These are phyloP conservation scores for Platyscapa corneri DNA, from an alignment of 1,140 invertebrate species.

Conservation along the genomic window DNA sequence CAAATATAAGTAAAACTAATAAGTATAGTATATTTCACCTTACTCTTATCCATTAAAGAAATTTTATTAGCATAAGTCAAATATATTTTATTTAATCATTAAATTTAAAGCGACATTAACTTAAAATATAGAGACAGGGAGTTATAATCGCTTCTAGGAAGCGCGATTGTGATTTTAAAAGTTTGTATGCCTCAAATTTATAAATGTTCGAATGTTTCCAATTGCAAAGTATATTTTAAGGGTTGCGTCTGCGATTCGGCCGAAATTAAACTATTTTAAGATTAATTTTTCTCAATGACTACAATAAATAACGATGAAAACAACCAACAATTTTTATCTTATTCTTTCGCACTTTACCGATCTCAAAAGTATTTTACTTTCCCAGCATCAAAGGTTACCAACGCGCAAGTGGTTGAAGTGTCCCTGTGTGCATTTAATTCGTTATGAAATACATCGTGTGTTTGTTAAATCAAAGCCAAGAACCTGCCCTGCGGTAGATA, in stretches of 20 bases:
- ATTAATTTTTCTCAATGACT: constrained; percentile 12
- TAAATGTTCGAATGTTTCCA: not conserved
- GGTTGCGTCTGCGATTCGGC: not conserved
- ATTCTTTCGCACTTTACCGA: not conserved
- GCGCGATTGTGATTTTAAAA: constrained; percentile 10
- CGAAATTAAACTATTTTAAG: not conserved
- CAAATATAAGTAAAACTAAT: not conserved
- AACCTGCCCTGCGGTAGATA: too few relatives aligned
- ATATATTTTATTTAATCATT: not conserved
- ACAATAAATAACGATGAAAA: not conserved
- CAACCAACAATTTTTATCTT: not conserved
- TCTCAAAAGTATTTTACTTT: too few relatives aligned
- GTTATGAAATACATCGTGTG: too few relatives aligned
- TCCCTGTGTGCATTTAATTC: too few relatives aligned
- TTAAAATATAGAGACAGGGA: not conserved
- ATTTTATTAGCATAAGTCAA: not conserved
- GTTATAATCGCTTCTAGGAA: constrained; percentile 1
- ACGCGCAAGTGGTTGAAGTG: too few relatives aligned
- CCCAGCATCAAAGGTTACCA: too few relatives aligned
- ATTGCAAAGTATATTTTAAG: constrained; percentile 4
- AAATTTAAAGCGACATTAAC: not conserved
- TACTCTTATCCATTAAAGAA: not conserved
- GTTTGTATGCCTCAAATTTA: not conserved
- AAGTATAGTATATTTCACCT: not conserved
- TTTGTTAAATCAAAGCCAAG: too few relatives aligned